Evolutionary conservation across 2,888 invertebrate genomes (phyloP), one percentile per base, ranked within the genome.

Genomic region (Ophioninae sp.): DNA sequence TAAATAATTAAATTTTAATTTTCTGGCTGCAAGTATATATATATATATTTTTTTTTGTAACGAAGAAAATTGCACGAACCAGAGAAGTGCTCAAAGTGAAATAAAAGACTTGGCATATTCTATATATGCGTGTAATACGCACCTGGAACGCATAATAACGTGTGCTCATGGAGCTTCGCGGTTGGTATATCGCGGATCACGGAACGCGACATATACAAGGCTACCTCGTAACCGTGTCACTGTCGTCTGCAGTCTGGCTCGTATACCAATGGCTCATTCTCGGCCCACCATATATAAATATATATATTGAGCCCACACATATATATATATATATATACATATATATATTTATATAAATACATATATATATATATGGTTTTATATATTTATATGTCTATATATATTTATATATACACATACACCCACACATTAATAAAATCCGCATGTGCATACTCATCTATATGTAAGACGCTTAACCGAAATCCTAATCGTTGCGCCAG

Each of bases 151-250:
- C 84, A 84, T 79, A 79, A 84, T 76, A 84, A 84, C 74, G 68
- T 68, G 59, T 56, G 56, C 82, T 67, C 61, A 51, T 75, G 75
- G 65, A 63, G 74, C 68, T 69, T 56, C 72, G 71, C 76, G 64
- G 61, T 79, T 64, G 61, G 59, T 71, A 61, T 79, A 64, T 78
- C 69, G 65, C 61, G 81, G 67, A 74, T 87, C 85, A 83, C 88
- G 84, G 79, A 77, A 80, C 71, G 65, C 79, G 75, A 64, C 83
- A 85, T 85, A 88, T 85, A 88, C 90, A 91, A 91, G 91, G 91
- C 86, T 90, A 83, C 69, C 78, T 85, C 84, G 88, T 89, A 91
- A 91, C 89, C 90, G 87, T 92, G 92, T 91, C 92, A 92, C 92
- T 91, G 92, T 91, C 92, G 89, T 76, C 81, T 44, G 81, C 56